Evolutionary conservation across 2,888 invertebrate genomes (phyloP).

Genomic region (Campoletis raptor): DNA sequence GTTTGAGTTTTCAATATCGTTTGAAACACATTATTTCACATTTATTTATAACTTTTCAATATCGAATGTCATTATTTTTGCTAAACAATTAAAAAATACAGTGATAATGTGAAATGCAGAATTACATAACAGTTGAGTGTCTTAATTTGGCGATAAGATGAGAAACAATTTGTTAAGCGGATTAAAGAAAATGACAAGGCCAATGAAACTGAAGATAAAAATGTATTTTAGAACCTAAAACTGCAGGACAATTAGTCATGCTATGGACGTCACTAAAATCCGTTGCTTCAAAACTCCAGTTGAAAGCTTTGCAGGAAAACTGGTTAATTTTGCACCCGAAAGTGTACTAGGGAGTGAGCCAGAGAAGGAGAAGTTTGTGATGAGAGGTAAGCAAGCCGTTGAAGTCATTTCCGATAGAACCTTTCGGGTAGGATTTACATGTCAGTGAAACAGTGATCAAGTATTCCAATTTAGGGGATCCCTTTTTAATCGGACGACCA

Average conservation of each 20-base stretch:
- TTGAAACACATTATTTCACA: neutral
- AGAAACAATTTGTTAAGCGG: neutral
- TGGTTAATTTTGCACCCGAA: neutral
- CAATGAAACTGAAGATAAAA: neutral
- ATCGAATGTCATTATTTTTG: neutral
- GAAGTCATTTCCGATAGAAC: neutral
- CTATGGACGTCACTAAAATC: neutral
- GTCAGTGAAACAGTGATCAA: slow-evolving; percentile 10
- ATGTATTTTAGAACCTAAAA: neutral
- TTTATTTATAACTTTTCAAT: neutral
- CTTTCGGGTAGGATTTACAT: slow-evolving; percentile 9
- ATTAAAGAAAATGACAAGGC: neutral
- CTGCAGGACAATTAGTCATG: neutral
- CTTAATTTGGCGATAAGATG: neutral
- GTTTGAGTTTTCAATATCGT: neutral
- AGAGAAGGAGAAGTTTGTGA: neutral
- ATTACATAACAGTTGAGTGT: neutral
- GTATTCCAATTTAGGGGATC: slow-evolving; percentile 13
- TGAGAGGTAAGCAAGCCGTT: neutral
- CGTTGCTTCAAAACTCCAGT: neutral
- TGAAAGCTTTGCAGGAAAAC: neutral
- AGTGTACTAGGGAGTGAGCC: neutral
- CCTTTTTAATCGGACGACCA: slow-evolving; percentile 10
- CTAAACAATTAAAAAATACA: neutral
- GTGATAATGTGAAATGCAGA: neutral